phyloP scores from a whole-genome alignment of 2,797 vertebrate species.

The Trachops cirrhosus region DNA sequence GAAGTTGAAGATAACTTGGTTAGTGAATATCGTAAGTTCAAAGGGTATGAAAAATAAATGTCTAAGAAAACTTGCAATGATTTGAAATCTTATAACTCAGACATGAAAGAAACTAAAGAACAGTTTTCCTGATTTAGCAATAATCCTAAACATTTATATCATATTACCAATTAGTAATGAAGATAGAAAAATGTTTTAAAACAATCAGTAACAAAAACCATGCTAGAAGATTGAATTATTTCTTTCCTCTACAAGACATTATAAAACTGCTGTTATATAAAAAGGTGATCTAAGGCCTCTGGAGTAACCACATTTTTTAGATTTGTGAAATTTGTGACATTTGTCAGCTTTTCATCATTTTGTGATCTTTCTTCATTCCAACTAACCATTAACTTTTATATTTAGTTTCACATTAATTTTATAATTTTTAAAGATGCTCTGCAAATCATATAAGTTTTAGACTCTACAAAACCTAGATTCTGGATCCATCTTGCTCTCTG shows the following conservation, averaged over 20 bases:
- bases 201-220: background rate
- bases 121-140: constrained; percentile 12
- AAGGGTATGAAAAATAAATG: background rate
- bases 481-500: background rate
- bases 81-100: background rate
- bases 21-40: background rate
- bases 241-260: background rate
- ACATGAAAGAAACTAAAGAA: background rate
- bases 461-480: background rate
- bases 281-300: background rate
- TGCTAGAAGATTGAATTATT: background rate
- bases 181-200: background rate
- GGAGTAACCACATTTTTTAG: background rate
- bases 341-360: background rate
- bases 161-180: background rate
- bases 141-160: background rate
- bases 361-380: background rate
- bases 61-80: background rate
- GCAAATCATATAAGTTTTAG: background rate
- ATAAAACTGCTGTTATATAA: background rate
- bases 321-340: background rate
- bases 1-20: background rate
- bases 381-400: background rate
- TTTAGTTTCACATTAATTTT: background rate
- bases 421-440: background rate